Conservation (phyloP, 2,888 invertebrate genomes). For the Metacarcinus magister region DNA sequence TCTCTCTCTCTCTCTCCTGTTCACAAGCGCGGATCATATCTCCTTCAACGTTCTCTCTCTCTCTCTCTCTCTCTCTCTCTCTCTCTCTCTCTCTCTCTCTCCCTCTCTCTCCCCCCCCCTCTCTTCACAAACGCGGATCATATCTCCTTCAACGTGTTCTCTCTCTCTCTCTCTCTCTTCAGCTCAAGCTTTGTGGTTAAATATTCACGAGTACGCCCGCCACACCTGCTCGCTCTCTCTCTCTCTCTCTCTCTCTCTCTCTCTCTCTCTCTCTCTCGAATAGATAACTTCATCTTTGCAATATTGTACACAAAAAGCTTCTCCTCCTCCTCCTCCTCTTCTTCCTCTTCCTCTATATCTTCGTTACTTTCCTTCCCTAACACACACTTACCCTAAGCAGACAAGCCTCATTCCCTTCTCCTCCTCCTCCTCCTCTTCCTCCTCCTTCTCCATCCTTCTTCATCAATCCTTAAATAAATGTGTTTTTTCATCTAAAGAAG, state of each 20-base stretch:
- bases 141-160: neutral
- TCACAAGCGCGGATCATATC: too few species aligned
- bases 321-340: too few species aligned
- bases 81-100: slow-evolving; percentile 21
- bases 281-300: too few species aligned
- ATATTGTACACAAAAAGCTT: too few species aligned
- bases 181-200: neutral
- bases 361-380: neutral
- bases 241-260: slow-evolving; percentile 15
- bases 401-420: neutral
- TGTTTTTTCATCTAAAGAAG: too few species aligned
- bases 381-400: too few species aligned
- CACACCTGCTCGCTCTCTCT: neutral
- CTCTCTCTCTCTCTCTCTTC: slow-evolving; percentile 15
- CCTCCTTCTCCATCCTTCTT: neutral
- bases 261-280: neutral
- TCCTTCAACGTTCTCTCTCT: too few species aligned
- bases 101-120: slow-evolving; percentile 11
- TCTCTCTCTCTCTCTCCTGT: too few species aligned
- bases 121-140: neutral
- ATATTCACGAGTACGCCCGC: neutral
- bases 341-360: neutral
- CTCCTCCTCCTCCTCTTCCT: neutral
- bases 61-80: slow-evolving; percentile 1
- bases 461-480: neutral